phyloP scores from a whole-genome alignment of 2,113 vertebrate species.

The Halichoerus grypus region DNA sequence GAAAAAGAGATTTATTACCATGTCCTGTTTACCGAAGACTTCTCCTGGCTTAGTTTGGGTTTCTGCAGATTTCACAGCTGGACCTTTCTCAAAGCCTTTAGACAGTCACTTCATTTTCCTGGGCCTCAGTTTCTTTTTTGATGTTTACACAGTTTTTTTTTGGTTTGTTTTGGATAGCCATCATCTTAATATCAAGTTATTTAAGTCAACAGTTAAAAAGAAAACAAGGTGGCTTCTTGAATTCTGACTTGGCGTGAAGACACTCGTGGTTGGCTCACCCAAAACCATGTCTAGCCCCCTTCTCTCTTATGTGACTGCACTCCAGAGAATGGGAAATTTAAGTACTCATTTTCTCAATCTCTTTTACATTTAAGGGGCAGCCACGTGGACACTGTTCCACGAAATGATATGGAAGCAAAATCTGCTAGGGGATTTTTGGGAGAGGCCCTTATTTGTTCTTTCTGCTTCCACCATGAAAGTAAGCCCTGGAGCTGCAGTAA shows the following conservation, averaged over 20 bases:
- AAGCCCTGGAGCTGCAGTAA: not conserved
- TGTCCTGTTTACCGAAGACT: not conserved
- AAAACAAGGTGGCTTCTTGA: not conserved
- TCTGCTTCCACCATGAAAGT: not conserved
- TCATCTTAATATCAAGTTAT: not conserved
- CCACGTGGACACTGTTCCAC: not conserved
- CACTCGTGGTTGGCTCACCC: not conserved
- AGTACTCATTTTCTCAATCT: not conserved
- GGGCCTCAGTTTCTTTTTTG: not conserved
- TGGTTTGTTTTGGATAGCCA: not conserved
- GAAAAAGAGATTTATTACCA: not conserved
- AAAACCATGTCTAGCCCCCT: not conserved
- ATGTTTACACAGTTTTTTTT: not conserved
- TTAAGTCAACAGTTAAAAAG: constrained; percentile 3
- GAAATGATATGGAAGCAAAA: not conserved
- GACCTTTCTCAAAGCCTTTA: not conserved
- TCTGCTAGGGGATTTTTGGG: not conserved
- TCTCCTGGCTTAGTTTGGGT: not conserved
- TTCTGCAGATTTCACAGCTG: not conserved
- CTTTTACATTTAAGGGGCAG: not conserved
- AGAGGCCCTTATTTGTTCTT: not conserved
- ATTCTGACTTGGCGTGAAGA: not conserved
- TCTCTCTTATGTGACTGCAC: not conserved
- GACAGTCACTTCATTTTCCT: not conserved
- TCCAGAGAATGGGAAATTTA: not conserved